phyloP scores from a whole-genome alignment of 1,140 invertebrate genomes.

The Ladona fulva region DNA sequence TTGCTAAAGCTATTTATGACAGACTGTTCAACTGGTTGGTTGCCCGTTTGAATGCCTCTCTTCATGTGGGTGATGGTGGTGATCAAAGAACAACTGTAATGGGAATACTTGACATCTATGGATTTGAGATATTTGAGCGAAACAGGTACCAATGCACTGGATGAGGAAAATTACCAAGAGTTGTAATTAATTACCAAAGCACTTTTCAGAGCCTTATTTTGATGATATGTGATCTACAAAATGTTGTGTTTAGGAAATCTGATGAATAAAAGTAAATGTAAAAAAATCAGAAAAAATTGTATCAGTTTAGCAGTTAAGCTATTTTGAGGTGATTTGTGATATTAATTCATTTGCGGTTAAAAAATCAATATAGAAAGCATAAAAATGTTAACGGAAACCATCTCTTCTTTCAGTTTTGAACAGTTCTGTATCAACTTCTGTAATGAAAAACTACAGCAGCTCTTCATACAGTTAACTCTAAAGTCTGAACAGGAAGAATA shows the following conservation, averaged over 20 bases:
- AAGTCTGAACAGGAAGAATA: constrained; percentile 91
- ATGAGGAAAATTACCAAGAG: background rate
- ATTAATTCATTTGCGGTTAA: too few relatives aligned
- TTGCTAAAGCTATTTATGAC: constrained; percentile 83
- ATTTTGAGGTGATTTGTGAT: too few relatives aligned
- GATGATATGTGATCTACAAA: too few relatives aligned
- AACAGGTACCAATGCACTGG: constrained; percentile 57
- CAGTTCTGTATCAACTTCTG: constrained; percentile 61
- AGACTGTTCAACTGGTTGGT: constrained; percentile 85
- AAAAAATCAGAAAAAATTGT: too few relatives aligned
- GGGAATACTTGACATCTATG: constrained; percentile 86
- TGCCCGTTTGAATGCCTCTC: constrained; percentile 62
- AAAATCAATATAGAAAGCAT: too few relatives aligned
- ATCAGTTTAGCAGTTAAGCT: too few relatives aligned
- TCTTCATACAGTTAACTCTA: constrained; percentile 82
- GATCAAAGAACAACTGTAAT: constrained; percentile 54
- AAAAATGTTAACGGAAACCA: too few relatives aligned
- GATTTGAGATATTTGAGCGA: constrained; percentile 84
- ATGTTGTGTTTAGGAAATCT: too few relatives aligned
- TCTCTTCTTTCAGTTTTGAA: constrained; percentile 41
- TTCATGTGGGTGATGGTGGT: constrained; percentile 45
- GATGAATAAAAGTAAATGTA: too few relatives aligned
- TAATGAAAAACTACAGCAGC: constrained; percentile 84
- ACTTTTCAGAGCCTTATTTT: too few relatives aligned
- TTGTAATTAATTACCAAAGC: too few relatives aligned